These are phyloP conservation scores for Parazoanthus swiftii DNA, from an alignment of 92 coral and sea anemone genomes.

Conservation along the genomic window DNA sequence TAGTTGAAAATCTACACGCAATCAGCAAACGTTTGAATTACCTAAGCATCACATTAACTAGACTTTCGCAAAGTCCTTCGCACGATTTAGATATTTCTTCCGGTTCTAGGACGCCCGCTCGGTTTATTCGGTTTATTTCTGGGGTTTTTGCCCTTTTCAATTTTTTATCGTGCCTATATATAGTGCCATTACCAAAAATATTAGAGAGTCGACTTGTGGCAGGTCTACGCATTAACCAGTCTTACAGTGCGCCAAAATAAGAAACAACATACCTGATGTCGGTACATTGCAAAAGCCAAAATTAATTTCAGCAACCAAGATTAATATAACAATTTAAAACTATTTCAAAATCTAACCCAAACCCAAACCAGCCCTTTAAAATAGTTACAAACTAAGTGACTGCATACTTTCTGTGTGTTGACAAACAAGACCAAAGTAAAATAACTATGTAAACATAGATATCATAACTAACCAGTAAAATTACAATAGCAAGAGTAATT, in stretches of 20 bases:
- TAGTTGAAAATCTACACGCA: no score
- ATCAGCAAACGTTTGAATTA: no score
- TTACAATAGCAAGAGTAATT: constrained; percentile 1
- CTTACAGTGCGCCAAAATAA: neutral
- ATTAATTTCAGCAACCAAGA: neutral
- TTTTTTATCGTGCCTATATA: no score
- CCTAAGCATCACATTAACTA: neutral
- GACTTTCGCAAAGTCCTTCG: neutral
- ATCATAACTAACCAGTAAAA: neutral
- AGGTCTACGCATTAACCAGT: no score
- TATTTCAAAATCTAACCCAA: constrained; percentile 5
- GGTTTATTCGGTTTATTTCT: no score
- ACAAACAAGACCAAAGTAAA: neutral
- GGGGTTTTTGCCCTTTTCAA: no score
- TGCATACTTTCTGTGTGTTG: constrained; percentile 1
- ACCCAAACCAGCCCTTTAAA: constrained; percentile 8
- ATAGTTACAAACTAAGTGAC: constrained; percentile 6
- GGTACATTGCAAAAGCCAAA: constrained; percentile 1
- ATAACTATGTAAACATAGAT: neutral
- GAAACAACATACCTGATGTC: constrained; percentile 4
- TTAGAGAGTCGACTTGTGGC: no score
- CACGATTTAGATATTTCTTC: neutral
- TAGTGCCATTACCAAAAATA: no score
- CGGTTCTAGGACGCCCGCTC: no score
- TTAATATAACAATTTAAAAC: constrained; percentile 3